Base-by-base conservation (phyloP, 2,797 vertebrate species). In the Austrolebias charrua region DNA sequence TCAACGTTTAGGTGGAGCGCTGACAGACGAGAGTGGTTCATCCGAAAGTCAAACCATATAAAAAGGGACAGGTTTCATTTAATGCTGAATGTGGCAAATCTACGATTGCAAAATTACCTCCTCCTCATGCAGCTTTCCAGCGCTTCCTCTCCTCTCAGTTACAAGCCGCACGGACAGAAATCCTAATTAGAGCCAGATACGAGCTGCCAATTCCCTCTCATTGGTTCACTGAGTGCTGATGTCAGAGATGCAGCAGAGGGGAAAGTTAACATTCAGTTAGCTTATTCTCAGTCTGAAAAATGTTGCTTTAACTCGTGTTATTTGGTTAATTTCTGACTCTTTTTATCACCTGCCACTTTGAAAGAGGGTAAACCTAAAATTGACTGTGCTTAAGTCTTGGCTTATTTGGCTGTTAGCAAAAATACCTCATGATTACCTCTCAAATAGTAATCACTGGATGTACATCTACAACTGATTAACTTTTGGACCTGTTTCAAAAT, bases 161-260 rank as follows among this genome's bases (percentile, higher is more conserved):
- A 66, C 67, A 67, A 76, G 52, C 60, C 52, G 56, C 31, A 10
- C 71, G 86, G 80, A 85, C 79, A 83, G 66, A 75, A 69, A 18
- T 77, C 73, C 71, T 91, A 89, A 90, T 89, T 82, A 82, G 70
- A 89, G 82, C 83, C 88, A 91, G 90, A 89, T 69, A 76, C 40
- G 35, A 69, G 68, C 74, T 84, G 84, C 84, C 88, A 89, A 77
- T 84, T 81, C 82, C 80, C 71, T 80, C 66, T 79, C 75, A 65
- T 82, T 87, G 80, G 80, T 89, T 88, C 82, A 72, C 74, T 58
- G 55, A 77, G 76, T 46, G 18, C 73, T 88, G 86, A 88, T 84
- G 86, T 91, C 87, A 91, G 81, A 77, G 81, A 84, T 63, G 64
- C 62, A 70, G 73, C 61, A 14, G 71, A 82, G 85, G 83, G 73